Percentiles rank a stretch among this genome's conserved stretches.
Evolutionary conservation across 2,113 vertebrate genomes (phyloP).

Genomic region (Coreoperca whiteheadi): DNA sequence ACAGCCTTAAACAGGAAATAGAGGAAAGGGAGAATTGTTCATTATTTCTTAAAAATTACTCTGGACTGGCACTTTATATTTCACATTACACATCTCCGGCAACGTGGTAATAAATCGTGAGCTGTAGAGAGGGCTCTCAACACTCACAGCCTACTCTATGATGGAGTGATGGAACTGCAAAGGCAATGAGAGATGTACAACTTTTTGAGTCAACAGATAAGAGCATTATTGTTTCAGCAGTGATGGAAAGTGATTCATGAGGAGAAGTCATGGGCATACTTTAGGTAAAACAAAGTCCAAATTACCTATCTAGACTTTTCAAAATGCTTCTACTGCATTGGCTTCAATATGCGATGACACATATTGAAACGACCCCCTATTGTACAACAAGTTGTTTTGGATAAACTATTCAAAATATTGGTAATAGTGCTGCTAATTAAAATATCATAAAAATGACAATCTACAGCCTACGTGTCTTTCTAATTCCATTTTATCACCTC

Average conservation of each 20-base stretch:
- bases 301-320: background rate
- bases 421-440: background rate
- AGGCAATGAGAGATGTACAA: constrained; percentile 25
- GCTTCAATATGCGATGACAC: background rate
- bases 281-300: background rate
- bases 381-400: background rate
- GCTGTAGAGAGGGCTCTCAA: constrained; percentile 28
- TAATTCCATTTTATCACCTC: background rate
- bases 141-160: constrained; percentile 35
- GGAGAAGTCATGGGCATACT: background rate
- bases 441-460: background rate
- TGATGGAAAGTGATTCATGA: constrained; percentile 27
- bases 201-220: constrained; percentile 15
- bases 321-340: background rate
- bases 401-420: background rate
- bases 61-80: constrained; percentile 35
- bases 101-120: constrained; percentile 34
- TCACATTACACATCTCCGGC: constrained; percentile 26
- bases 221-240: constrained; percentile 45
- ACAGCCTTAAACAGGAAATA: constrained; percentile 8
- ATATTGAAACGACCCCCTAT: background rate
- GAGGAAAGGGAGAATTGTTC: constrained; percentile 19
- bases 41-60: constrained; percentile 42
- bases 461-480: background rate
- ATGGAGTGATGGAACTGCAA: constrained; percentile 25